A percentile compares a stretch with the other conserved stretches of the same genome.
Conservation (phyloP, 1,140 invertebrate genomes). For the Sitobion miscanthi region DNA sequence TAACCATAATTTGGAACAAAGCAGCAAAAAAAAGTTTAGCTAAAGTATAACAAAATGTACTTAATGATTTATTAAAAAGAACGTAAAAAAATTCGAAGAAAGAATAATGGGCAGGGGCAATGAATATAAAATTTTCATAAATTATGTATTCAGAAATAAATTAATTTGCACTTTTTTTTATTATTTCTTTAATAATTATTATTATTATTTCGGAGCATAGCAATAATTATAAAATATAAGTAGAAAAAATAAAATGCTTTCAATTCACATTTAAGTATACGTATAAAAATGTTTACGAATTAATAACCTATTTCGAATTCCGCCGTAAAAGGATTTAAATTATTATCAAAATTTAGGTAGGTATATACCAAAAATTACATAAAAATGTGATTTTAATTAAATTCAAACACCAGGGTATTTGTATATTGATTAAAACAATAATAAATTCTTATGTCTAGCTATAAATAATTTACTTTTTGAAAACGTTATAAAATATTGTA, state of each 20-base stretch:
- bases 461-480: not conserved
- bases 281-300: not conserved
- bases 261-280: not conserved
- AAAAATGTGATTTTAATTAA: not conserved
- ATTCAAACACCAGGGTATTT: not conserved
- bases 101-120: not conserved
- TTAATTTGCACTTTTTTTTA: not conserved
- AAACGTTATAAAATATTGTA: not conserved
- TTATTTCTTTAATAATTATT: not conserved
- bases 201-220: not conserved
- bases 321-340: not conserved
- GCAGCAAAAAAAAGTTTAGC: not conserved
- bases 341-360: not conserved
- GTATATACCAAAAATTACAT: not conserved
- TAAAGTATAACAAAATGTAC: constrained; percentile 2
- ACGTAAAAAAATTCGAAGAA: constrained; percentile 25
- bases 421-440: not conserved
- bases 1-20: not conserved
- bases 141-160: constrained; percentile 12
- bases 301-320: not conserved
- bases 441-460: not conserved
- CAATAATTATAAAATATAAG: not conserved
- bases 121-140: not conserved
- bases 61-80: constrained; percentile 16
- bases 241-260: not conserved